phyloP scores from a whole-genome alignment of 1,140 invertebrate genomes.

The Ceratina calcarata region DNA sequence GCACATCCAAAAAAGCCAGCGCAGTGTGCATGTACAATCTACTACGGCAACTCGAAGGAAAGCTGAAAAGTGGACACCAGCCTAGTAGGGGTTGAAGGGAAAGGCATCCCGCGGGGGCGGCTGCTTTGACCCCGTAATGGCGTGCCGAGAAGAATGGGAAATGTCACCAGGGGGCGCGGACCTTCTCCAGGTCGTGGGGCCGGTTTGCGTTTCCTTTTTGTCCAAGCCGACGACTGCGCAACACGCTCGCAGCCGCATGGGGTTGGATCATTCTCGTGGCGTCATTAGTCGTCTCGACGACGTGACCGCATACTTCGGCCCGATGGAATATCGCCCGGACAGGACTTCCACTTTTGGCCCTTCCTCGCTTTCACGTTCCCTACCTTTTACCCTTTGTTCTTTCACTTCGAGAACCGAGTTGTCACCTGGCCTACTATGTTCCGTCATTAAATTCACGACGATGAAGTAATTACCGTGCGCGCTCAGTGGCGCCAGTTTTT shows the following conservation, averaged over 20 bases:
- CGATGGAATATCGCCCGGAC: slow-evolving; percentile 38
- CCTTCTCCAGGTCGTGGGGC: slow-evolving; percentile 64
- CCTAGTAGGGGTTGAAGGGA: slow-evolving; percentile 50
- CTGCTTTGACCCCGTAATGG: slow-evolving; percentile 78
- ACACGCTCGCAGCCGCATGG: slow-evolving; percentile 67
- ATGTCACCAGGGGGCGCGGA: slow-evolving; percentile 79
- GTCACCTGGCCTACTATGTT: slow-evolving; percentile 37
- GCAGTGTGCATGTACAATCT: too few species aligned
- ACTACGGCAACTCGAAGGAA: slow-evolving; percentile 42
- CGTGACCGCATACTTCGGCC: slow-evolving; percentile 68
- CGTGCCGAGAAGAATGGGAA: slow-evolving; percentile 80
- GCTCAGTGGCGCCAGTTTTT: slow-evolving; percentile 9
- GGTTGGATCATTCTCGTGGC: slow-evolving; percentile 72
- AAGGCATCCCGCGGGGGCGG: slow-evolving; percentile 76
- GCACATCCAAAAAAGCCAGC: background rate
- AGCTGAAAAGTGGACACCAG: slow-evolving; percentile 63
- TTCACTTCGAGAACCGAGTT: slow-evolving; percentile 20
- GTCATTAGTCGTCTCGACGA: slow-evolving; percentile 76
- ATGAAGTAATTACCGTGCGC: slow-evolving; percentile 47
- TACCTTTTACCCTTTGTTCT: background rate
- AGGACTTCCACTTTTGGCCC: background rate
- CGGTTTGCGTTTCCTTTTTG: slow-evolving; percentile 66
- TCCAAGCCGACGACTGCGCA: slow-evolving; percentile 67
- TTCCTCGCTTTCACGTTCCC: slow-evolving; percentile 13
- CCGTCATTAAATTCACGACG: too few species aligned